A percentile compares a stretch with the other conserved stretches of the same genome.
Evolutionary conservation across 1,140 invertebrate genomes (phyloP).

Genomic region (Drosophila tsacasi): DNA sequence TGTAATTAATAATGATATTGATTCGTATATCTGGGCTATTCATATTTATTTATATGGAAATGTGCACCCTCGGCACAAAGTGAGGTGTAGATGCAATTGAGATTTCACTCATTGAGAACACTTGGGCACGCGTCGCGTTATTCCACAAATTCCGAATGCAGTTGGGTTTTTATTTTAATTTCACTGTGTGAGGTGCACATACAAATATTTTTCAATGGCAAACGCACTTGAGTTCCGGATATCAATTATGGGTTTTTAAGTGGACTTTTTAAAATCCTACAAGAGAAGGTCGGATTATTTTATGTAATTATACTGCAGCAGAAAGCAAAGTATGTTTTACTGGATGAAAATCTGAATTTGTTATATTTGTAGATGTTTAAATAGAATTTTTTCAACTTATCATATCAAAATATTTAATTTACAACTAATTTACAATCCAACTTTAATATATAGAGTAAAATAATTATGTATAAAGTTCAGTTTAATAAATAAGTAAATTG

Average conservation of each 20-base stretch:
- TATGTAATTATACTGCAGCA: neutral
- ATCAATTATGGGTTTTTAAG: conserved; percentile 68
- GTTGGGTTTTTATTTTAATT: conserved; percentile 18
- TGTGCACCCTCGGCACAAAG: conserved; percentile 24
- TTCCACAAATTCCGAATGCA: conserved; percentile 1
- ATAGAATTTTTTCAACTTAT: no score
- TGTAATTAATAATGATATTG: conserved; percentile 24
- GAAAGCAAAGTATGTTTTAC: neutral
- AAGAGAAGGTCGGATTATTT: neutral
- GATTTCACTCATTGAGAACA: conserved; percentile 35
- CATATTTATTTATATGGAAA: conserved; percentile 28
- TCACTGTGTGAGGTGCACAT: conserved; percentile 18
- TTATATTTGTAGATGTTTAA: no score
- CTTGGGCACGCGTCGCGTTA: conserved; percentile 39
- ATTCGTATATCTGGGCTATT: conserved; percentile 6
- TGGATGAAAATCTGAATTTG: neutral
- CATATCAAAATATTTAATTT: no score
- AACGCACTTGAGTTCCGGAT: conserved; percentile 56
- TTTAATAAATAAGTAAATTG: no score
- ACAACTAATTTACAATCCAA: no score
- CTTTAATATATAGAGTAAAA: no score
- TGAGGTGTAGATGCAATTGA: conserved; percentile 35
- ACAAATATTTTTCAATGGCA: conserved; percentile 7
- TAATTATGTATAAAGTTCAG: no score
- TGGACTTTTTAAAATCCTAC: conserved; percentile 7